A percentile compares a stretch with the other conserved stretches of the same genome.
Conservation (phyloP, 2,113 vertebrate species). For the Pterocles gutturalis region DNA sequence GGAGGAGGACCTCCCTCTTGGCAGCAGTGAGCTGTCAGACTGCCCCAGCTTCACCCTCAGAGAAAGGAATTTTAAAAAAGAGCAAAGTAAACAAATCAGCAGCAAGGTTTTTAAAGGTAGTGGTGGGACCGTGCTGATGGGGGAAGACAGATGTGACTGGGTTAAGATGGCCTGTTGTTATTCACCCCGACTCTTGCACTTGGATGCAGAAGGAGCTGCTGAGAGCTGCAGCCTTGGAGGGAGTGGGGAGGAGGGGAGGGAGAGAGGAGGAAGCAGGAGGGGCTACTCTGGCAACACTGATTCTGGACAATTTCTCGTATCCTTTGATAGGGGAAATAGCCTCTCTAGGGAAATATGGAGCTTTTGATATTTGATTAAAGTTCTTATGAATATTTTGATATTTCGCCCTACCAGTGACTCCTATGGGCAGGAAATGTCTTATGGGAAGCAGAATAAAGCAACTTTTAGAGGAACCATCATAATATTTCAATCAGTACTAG, state of each 20-base stretch:
- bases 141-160: neutral
- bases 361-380: conserved; percentile 55
- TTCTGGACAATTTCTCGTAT: conserved; percentile 55
- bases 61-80: neutral
- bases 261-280: neutral
- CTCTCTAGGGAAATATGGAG: neutral
- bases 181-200: neutral
- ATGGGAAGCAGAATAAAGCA: conserved; percentile 48
- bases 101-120: neutral
- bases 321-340: conserved; percentile 37
- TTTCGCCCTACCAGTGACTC: conserved; percentile 25
- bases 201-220: neutral
- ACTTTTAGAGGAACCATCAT: neutral
- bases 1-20: neutral
- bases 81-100: neutral
- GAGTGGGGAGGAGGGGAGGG: neutral
- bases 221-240: neutral
- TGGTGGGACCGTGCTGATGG: neutral
- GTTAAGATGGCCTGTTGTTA: neutral
- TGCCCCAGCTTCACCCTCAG: neutral
- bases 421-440: conserved; percentile 26
- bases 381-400: conserved; percentile 41
- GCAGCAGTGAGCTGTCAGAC: neutral
- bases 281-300: neutral
- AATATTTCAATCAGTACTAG: conserved; percentile 30